These are phyloP conservation scores for Drosophila azteca DNA, from an alignment of 1,140 invertebrate genomes.

Conservation along the genomic window DNA sequence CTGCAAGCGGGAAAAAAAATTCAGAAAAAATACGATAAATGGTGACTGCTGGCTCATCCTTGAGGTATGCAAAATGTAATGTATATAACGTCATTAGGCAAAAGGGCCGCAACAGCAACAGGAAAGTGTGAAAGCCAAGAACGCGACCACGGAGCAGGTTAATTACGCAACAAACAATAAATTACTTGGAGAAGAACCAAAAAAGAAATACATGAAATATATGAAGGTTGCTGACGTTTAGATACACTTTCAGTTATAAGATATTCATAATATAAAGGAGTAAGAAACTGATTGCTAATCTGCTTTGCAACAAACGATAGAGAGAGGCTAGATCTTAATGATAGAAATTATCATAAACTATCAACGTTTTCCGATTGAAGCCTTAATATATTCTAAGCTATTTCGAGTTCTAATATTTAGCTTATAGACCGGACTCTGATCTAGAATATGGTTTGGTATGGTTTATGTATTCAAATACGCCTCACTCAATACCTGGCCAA, in stretches of 20 bases:
- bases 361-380: no score
- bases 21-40: not conserved
- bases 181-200: slow-evolving; percentile 51
- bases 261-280: not conserved
- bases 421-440: no score
- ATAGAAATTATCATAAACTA: no score
- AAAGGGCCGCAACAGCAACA: slow-evolving; percentile 23
- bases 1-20: not conserved
- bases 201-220: not conserved
- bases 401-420: no score
- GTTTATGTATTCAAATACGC: no score
- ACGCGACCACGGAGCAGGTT: slow-evolving; percentile 64
- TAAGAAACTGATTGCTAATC: no score
- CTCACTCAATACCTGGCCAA: no score
- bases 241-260: not conserved
- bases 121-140: slow-evolving; percentile 64
- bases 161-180: slow-evolving; percentile 81
- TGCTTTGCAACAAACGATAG: no score
- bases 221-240: no score
- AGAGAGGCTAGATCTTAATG: no score
- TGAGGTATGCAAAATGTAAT: slow-evolving; percentile 22
- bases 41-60: not conserved
- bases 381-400: no score
- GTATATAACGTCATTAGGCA: slow-evolving; percentile 69
- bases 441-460: no score